Conservation (phyloP, 1,140 invertebrate species). For the Chionoecetes opilio region DNA sequence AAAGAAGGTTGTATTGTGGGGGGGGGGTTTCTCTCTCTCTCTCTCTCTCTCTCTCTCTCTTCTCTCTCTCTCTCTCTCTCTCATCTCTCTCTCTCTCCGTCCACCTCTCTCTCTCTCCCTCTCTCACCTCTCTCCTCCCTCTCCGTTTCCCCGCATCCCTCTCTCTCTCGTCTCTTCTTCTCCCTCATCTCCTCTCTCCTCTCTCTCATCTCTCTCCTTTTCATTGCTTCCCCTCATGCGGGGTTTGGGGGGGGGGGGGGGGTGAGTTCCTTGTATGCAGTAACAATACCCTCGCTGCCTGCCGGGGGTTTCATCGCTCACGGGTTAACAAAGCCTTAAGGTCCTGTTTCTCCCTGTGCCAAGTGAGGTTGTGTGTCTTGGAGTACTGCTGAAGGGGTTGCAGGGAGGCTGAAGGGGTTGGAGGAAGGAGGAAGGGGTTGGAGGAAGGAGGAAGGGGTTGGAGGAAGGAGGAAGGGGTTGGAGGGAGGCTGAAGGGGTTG, state of each 20-base stretch:
- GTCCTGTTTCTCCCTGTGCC: constrained; percentile 2
- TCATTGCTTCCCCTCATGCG: background rate
- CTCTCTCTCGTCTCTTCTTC: background rate
- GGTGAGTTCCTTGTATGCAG: background rate
- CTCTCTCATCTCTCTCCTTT: background rate
- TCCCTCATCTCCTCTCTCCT: background rate
- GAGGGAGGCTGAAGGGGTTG: too few species aligned
- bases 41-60: too few species aligned
- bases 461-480: too few species aligned
- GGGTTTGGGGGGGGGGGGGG: background rate
- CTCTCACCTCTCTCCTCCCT: background rate
- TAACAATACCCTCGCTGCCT: constrained; percentile 11
- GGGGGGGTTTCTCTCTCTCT: too few species aligned
- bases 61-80: background rate
- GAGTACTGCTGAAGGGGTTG: background rate
- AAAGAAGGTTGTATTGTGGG: background rate
- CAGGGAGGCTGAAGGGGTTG: background rate
- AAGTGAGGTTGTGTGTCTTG: background rate
- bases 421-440: too few species aligned
- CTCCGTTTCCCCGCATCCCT: background rate
- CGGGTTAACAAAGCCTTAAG: background rate
- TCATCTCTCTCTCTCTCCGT: background rate
- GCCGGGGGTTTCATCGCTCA: background rate
- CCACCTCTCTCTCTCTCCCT: background rate
- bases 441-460: too few species aligned